Evolutionary conservation across 2,888 invertebrate species (phyloP).

Genomic region (Chrysopilus asiliformis): DNA sequence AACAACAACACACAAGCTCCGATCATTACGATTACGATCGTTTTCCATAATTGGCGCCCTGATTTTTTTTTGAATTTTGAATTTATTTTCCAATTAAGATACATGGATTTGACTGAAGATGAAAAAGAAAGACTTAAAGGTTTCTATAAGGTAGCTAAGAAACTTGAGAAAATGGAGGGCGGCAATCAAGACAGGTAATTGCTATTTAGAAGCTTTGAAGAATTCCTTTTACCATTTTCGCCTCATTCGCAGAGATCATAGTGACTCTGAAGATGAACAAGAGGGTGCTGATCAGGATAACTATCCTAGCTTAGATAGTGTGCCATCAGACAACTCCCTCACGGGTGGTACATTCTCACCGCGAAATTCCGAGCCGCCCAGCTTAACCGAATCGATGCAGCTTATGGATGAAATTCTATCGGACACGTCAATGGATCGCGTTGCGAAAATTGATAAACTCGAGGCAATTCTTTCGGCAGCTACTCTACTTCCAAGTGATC

Average conservation of each 20-base stretch:
- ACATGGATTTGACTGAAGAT: slow-evolving; percentile 81
- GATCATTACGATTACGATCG: no score
- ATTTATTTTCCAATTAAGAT: no score
- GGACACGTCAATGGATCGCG: slow-evolving; percentile 67
- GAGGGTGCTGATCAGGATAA: slow-evolving; percentile 58
- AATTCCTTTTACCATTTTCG: slow-evolving; percentile 5
- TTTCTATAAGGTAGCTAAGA: slow-evolving; percentile 82
- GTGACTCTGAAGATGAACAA: slow-evolving; percentile 58
- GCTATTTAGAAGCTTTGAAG: slow-evolving; percentile 4
- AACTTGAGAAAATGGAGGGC: slow-evolving; percentile 77
- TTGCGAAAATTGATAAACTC: slow-evolving; percentile 73
- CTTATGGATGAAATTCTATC: slow-evolving; percentile 74
- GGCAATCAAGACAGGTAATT: slow-evolving; percentile 53
- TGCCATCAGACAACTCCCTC: slow-evolving; percentile 56
- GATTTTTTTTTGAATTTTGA: no score
- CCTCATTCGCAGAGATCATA: slow-evolving; percentile 42
- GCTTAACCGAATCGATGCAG: slow-evolving; percentile 79
- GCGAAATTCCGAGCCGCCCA: slow-evolving; percentile 63
- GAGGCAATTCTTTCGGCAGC: slow-evolving; percentile 76
- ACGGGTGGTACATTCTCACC: slow-evolving; percentile 55
- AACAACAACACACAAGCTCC: no score
- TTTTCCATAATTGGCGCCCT: no score
- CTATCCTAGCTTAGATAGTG: slow-evolving; percentile 68
- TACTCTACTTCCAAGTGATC: slow-evolving; percentile 52
- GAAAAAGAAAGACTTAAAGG: slow-evolving; percentile 86